Evolutionary conservation across 2,113 vertebrate genomes (phyloP).

Genomic region (Prinia subflava): DNA sequence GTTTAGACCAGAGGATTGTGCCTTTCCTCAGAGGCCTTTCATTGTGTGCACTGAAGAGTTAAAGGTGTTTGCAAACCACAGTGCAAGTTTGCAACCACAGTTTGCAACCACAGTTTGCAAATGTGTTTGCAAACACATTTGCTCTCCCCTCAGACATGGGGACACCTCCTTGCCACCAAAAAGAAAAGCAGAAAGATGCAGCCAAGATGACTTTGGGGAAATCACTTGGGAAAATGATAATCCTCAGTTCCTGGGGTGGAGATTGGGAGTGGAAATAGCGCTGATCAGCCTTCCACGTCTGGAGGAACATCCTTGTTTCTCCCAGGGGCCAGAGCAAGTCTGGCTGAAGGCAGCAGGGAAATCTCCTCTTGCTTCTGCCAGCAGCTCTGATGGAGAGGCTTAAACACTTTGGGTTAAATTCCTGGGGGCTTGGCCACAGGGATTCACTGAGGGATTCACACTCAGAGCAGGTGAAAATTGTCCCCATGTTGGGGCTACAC

Average conservation of each 20-base stretch:
- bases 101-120: too few species aligned
- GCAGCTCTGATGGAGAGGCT: not conserved
- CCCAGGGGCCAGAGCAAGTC: not conserved
- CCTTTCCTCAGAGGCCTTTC: not conserved
- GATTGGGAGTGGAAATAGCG: not conserved
- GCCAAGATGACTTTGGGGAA: not conserved
- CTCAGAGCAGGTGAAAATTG: not conserved
- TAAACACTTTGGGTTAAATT: not conserved
- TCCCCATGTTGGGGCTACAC: not conserved
- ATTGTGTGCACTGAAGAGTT: not conserved
- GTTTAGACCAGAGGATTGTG: not conserved
- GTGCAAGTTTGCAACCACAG: too few species aligned
- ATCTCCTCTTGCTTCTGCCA: not conserved
- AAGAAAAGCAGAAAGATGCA: not conserved
- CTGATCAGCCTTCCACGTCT: not conserved
- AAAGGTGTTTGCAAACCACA: not conserved
- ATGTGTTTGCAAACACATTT: too few species aligned
- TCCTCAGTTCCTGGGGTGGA: not conserved
- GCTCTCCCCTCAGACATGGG: not conserved
- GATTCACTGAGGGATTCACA: not conserved
- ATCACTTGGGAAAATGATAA: not conserved
- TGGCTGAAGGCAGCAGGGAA: not conserved
- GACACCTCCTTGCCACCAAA: not conserved
- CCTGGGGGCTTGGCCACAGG: not conserved
- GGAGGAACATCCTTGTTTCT: not conserved